Conservation (phyloP, 2,888 invertebrate species). For the Troilus luridus region DNA sequence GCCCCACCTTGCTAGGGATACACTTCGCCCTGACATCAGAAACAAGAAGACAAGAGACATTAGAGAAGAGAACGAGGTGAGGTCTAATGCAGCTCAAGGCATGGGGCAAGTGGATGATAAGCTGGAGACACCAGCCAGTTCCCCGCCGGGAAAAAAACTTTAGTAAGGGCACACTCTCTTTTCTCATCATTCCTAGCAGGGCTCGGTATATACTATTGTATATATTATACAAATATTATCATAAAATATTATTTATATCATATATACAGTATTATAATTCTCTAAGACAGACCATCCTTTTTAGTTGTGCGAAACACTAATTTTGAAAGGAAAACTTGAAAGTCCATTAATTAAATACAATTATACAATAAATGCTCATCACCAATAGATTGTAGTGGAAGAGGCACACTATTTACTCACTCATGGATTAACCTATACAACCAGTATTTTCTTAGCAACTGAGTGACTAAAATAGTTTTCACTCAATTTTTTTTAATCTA, state of each 20-base stretch:
- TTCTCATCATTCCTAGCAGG: neutral
- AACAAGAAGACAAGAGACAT: neutral
- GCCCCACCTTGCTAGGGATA: neutral
- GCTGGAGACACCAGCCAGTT: slow-evolving; percentile 10
- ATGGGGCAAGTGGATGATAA: slow-evolving; percentile 17
- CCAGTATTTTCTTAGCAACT: no score
- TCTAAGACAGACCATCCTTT: no score
- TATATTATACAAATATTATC: neutral
- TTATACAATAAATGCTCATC: no score
- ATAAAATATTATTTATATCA: neutral
- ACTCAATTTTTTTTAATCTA: no score
- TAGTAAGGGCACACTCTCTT: neutral
- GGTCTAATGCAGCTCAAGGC: neutral
- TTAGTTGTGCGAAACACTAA: no score
- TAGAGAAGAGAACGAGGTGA: neutral
- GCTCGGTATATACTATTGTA: neutral
- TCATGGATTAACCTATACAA: no score
- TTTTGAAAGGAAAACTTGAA: no score
- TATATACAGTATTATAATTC: no score
- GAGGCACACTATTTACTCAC: no score
- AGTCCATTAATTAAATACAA: no score
- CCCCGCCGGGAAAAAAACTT: neutral
- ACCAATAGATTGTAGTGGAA: no score
- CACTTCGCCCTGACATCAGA: neutral
- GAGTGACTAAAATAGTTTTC: no score